Percentiles rank a stretch among this genome's conserved stretches.
Conservation (phyloP, 2,113 vertebrate genomes). For the Paramisgurnus dabryanus region DNA sequence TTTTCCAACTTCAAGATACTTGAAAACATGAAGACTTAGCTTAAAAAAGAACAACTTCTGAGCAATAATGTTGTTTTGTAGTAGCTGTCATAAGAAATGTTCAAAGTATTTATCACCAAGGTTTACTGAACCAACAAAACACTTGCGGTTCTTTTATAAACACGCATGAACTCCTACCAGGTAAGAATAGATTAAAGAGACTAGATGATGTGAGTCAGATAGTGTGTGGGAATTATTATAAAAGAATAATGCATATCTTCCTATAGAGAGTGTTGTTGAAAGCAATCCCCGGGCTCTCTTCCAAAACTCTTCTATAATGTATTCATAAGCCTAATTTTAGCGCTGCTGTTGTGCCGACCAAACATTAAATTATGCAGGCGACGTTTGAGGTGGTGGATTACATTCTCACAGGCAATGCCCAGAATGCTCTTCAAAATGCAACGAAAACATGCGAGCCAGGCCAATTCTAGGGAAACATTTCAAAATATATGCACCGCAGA, state of each 20-base stretch:
- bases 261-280: slow-evolving; percentile 7
- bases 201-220: background rate
- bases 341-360: slow-evolving; percentile 15
- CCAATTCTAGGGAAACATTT: background rate
- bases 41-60: too few relatives aligned
- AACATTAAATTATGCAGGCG: slow-evolving; percentile 37
- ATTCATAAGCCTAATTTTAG: slow-evolving; percentile 35
- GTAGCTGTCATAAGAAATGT: background rate
- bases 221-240: slow-evolving; percentile 14
- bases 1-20: too few relatives aligned
- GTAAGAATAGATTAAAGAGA: slow-evolving; percentile 4
- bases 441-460: slow-evolving; percentile 18
- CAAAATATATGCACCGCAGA: background rate
- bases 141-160: background rate
- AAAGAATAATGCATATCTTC: slow-evolving; percentile 8
- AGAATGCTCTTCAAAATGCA: slow-evolving; percentile 21
- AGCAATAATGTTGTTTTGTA: too few relatives aligned
- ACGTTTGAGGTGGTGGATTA: slow-evolving; percentile 36
- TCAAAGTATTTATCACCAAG: background rate
- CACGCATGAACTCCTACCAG: background rate
- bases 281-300: slow-evolving; percentile 19
- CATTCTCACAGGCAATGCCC: background rate
- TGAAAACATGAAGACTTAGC: too few relatives aligned
- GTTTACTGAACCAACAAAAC: background rate
- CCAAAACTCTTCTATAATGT: slow-evolving; percentile 13